Conservation (phyloP, 2,888 invertebrate genomes). For the Enoplolaimus lenunculus region DNA sequence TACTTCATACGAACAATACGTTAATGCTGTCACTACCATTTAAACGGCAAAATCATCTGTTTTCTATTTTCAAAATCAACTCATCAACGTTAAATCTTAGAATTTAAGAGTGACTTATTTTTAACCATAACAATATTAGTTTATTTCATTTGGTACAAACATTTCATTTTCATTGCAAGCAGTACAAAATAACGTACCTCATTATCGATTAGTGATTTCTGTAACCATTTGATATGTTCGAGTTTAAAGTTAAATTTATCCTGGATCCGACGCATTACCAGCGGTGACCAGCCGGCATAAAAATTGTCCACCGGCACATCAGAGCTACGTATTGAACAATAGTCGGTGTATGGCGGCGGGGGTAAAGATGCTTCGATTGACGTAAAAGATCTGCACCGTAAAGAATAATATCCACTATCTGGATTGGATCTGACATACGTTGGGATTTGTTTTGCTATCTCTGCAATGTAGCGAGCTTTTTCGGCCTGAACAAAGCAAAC, state of each 20-base stretch:
- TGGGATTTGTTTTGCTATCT: neutral
- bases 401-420: conserved; percentile 2
- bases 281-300: conserved; percentile 24
- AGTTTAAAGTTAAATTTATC: conserved; percentile 25
- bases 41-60: too few relatives aligned
- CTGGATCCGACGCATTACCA: conserved; percentile 23
- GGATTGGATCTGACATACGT: neutral
- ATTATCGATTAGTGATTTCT: conserved; percentile 16
- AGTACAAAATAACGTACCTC: too few relatives aligned
- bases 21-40: too few relatives aligned
- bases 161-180: too few relatives aligned
- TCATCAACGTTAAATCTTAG: too few relatives aligned
- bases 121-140: too few relatives aligned
- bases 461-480: neutral
- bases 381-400: neutral
- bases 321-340: conserved; percentile 21
- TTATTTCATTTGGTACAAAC: too few relatives aligned
- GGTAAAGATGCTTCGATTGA: conserved; percentile 6
- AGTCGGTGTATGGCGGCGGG: conserved; percentile 1
- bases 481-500: neutral
- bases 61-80: too few relatives aligned
- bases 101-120: too few relatives aligned
- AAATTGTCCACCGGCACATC: neutral
- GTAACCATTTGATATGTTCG: conserved; percentile 24
- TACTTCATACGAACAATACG: too few relatives aligned